These are phyloP conservation scores for Dione vanillae DNA, from an alignment of 2,888 invertebrate species.

Conservation along the genomic window DNA sequence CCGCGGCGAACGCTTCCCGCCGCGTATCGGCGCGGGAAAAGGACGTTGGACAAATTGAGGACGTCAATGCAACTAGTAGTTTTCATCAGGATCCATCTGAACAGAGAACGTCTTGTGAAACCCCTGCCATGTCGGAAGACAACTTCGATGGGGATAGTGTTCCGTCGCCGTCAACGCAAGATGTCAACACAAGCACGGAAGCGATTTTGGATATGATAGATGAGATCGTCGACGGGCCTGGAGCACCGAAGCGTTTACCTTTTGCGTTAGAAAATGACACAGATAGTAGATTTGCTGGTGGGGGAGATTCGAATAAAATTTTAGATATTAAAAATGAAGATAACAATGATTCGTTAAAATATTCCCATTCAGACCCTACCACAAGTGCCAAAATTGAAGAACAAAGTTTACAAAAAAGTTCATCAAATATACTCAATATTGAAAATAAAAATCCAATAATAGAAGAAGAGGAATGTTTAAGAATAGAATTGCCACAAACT, in stretches of 20 bases:
- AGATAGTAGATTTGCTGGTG: constrained; percentile 42
- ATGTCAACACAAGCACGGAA: constrained; percentile 80
- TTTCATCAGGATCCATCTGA: constrained; percentile 67
- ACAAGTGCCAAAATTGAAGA: constrained; percentile 58
- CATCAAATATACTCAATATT: constrained; percentile 47
- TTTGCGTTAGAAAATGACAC: constrained; percentile 49
- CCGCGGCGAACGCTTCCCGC: constrained; percentile 82
- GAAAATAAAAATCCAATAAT: constrained; percentile 48
- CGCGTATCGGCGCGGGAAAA: constrained; percentile 84
- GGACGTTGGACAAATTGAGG: constrained; percentile 72
- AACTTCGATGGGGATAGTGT: constrained; percentile 79
- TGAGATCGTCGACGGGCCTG: constrained; percentile 79
- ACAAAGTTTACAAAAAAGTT: constrained; percentile 46
- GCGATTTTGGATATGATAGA: constrained; percentile 82
- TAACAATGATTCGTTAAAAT: constrained; percentile 38
- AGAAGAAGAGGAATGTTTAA: constrained; percentile 48
- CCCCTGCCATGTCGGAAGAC: constrained; percentile 76
- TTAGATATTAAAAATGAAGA: constrained; percentile 29
- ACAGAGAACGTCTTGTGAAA: constrained; percentile 65
- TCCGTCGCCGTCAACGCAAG: constrained; percentile 76
- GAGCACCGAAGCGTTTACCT: constrained; percentile 71
- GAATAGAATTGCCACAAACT: constrained; percentile 52
- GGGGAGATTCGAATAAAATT: constrained; percentile 39
- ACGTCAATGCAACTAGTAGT: constrained; percentile 73
- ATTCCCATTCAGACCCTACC: constrained; percentile 47